Conservation (phyloP, 2,797 vertebrate genomes). For the Anisognathus igniventris region DNA sequence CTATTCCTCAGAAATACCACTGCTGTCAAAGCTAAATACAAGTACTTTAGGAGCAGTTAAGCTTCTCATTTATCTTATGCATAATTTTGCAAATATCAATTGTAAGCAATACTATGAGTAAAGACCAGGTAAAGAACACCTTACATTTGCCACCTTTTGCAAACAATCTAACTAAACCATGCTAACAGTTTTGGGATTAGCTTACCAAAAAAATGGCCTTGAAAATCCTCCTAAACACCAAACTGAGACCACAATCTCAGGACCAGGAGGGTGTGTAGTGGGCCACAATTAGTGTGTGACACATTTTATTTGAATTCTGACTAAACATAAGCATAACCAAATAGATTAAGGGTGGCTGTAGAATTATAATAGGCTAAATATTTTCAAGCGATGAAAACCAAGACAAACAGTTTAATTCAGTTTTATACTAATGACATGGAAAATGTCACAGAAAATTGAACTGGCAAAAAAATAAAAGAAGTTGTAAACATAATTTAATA, state of each 20-base stretch:
- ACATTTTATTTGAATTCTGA: background rate
- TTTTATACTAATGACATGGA: background rate
- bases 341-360: background rate
- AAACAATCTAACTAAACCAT: background rate
- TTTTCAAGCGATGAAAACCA: background rate
- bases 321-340: background rate
- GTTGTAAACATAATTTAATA: background rate
- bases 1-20: background rate
- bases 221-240: background rate
- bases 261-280: background rate
- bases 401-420: background rate
- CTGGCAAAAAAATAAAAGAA: background rate
- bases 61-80: background rate
- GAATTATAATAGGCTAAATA: background rate
- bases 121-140: background rate
- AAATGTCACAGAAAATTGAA: background rate
- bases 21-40: background rate
- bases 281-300: background rate
- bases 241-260: background rate
- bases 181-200: background rate
- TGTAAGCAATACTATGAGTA: background rate
- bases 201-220: background rate
- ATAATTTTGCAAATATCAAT: background rate
- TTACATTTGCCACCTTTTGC: background rate
- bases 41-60: background rate